Percentiles rank a stretch among this genome's conserved stretches.
These are phyloP conservation scores for Oncorhynchus masou DNA, from an alignment of 2,113 vertebrate genomes.

Conservation along the genomic window DNA sequence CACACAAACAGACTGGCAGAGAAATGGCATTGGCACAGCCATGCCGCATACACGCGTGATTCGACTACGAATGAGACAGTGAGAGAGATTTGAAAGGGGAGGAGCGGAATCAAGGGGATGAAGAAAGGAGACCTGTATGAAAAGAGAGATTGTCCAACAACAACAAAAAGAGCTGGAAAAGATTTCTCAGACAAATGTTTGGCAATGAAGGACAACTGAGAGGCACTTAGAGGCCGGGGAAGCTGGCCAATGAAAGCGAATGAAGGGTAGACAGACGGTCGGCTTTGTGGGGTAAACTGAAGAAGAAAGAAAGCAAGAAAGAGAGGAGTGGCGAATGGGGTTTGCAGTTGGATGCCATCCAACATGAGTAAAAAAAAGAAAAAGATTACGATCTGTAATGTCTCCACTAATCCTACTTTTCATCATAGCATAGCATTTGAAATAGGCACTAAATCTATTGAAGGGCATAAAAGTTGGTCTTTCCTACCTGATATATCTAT, in stretches of 20 bases:
- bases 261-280: conserved; percentile 43
- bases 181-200: conserved; percentile 49
- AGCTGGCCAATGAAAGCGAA: conserved; percentile 34
- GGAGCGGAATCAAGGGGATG: conserved; percentile 57
- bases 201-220: conserved; percentile 52
- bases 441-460: background rate
- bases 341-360: conserved; percentile 58
- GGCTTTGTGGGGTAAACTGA: conserved; percentile 28
- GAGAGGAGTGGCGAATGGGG: conserved; percentile 47
- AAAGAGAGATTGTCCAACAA: conserved; percentile 46
- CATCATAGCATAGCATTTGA: background rate
- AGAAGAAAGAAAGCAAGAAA: conserved; percentile 41
- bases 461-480: background rate
- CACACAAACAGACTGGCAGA: conserved; percentile 70
- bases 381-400: background rate
- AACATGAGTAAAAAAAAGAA: conserved; percentile 24
- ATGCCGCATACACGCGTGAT: conserved; percentile 75
- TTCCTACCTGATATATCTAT: background rate
- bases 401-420: conserved; percentile 42
- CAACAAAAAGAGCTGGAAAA: conserved; percentile 47
- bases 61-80: conserved; percentile 68
- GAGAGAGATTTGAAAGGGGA: conserved; percentile 59
- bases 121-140: conserved; percentile 45
- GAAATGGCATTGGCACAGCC: conserved; percentile 73
- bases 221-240: conserved; percentile 15